Conservation (phyloP, 2,888 invertebrate species). For the Mesorhabditis spiculigera region DNA sequence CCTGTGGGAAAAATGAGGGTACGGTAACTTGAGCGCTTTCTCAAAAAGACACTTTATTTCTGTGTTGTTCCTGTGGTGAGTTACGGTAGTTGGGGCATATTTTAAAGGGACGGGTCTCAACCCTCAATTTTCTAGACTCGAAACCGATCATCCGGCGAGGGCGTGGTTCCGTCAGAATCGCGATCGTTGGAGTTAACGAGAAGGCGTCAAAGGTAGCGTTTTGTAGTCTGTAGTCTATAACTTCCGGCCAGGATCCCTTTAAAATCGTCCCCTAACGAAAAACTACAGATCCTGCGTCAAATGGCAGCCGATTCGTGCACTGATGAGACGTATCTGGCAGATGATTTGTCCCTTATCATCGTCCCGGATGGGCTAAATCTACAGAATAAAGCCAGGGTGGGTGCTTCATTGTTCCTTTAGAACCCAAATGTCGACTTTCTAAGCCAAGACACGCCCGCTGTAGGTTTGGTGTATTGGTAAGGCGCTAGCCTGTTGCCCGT, state of each 20-base stretch:
- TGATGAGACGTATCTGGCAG: not conserved
- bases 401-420: not conserved
- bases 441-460: no score
- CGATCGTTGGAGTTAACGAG: slow-evolving; percentile 23
- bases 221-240: no score
- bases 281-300: not conserved
- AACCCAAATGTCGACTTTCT: no score
- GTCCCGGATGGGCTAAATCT: not conserved
- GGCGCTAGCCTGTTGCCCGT: no score
- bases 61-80: no score
- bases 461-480: no score
- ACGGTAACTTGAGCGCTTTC: no score
- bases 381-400: not conserved
- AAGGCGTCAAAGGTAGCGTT: not conserved
- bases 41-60: no score
- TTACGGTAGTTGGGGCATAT: no score
- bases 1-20: slow-evolving; percentile 29
- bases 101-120: no score
- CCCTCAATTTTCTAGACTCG: not conserved
- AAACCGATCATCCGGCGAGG: slow-evolving; percentile 12
- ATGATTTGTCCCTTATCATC: not conserved
- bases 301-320: slow-evolving; percentile 2
- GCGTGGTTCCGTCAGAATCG: slow-evolving; percentile 20
- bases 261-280: not conserved
- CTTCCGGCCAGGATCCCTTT: not conserved